phyloP scores from a whole-genome alignment of 2,113 vertebrate genomes.

The Notothenia rossii region DNA sequence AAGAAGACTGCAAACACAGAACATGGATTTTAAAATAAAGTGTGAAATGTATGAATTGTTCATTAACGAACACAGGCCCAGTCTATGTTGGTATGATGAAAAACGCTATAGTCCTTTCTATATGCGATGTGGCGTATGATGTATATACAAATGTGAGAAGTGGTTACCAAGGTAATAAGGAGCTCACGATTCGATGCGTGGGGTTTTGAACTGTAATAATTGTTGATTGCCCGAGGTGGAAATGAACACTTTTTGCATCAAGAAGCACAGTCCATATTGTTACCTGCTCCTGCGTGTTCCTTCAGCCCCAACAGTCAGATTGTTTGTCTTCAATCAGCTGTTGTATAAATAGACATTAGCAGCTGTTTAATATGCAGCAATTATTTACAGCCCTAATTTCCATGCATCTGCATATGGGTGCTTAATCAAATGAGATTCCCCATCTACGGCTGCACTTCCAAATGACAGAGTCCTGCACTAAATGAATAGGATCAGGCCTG shows the following conservation, averaged over 20 bases:
- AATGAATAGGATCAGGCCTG: conserved; percentile 56
- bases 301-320: background rate
- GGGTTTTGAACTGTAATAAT: background rate
- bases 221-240: background rate
- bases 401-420: conserved; percentile 56
- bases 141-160: background rate
- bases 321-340: conserved; percentile 43
- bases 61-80: background rate
- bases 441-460: conserved; percentile 25
- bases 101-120: background rate
- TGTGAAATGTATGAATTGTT: conserved; percentile 5
- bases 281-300: conserved; percentile 5
- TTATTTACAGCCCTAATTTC: conserved; percentile 45
- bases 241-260: conserved; percentile 9
- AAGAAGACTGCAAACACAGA: background rate
- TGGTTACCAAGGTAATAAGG: background rate
- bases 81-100: background rate
- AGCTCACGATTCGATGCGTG: background rate
- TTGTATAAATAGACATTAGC: conserved; percentile 51
- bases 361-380: conserved; percentile 51
- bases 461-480: conserved; percentile 48
- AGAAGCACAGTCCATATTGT: conserved; percentile 1
- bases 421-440: conserved; percentile 57
- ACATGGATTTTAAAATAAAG: background rate
- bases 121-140: background rate